These are phyloP conservation scores for Ligdia adustata DNA, from an alignment of 2,888 invertebrate species.

Conservation along the genomic window DNA sequence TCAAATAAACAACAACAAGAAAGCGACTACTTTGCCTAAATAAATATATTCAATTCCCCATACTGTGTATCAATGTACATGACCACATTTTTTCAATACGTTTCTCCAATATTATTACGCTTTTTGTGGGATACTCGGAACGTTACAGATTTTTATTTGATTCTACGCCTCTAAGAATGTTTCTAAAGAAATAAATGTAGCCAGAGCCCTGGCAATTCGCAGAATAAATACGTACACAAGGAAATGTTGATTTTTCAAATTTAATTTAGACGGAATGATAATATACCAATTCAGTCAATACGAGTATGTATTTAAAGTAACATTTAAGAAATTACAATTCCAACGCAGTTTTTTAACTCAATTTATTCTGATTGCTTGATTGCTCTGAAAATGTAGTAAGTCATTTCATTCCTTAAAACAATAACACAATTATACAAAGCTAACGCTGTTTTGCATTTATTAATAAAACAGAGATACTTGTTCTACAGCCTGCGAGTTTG, in stretches of 20 bases:
- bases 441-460: neutral
- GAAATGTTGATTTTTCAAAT: slow-evolving; percentile 2
- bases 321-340: too few species aligned
- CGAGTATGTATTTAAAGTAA: too few species aligned
- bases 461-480: neutral
- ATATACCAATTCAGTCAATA: too few species aligned
- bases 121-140: slow-evolving; percentile 17
- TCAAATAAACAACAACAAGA: too few species aligned
- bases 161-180: slow-evolving; percentile 14
- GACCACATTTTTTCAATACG: slow-evolving; percentile 5
- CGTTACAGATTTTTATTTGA: slow-evolving; percentile 19
- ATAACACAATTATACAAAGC: slow-evolving; percentile 3
- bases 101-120: slow-evolving; percentile 17
- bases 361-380: too few species aligned
- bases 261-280: neutral
- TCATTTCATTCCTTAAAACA: too few species aligned
- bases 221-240: neutral
- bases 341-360: too few species aligned
- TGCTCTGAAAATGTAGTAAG: neutral
- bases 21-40: too few species aligned
- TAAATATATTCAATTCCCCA: too few species aligned
- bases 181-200: slow-evolving; percentile 6
- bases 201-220: neutral
- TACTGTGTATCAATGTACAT: too few species aligned
- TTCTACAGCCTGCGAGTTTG: too few species aligned